Percentiles rank a stretch among this genome's conserved stretches.
Evolutionary conservation across 2,797 vertebrate genomes (phyloP).

Genomic region (Falco rusticolus): DNA sequence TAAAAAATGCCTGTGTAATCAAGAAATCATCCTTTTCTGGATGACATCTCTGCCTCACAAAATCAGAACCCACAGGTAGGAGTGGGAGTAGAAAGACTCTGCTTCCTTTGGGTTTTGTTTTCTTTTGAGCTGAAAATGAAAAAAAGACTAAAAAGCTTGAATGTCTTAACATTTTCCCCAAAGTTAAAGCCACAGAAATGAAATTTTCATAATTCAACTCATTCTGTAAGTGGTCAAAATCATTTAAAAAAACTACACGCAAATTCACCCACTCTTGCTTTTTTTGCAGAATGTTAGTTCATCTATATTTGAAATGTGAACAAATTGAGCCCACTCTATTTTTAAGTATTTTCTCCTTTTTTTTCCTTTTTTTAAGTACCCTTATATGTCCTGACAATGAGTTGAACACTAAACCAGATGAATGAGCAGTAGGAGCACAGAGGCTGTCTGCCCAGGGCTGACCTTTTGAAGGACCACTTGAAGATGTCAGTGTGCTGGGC

Average conservation of each 20-base stretch:
- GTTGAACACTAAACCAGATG: neutral
- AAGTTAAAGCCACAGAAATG: neutral
- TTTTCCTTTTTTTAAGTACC: neutral
- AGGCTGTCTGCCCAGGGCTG: neutral
- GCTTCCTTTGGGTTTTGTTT: neutral
- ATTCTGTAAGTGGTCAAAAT: neutral
- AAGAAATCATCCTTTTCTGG: neutral
- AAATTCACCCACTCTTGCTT: neutral
- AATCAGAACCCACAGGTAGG: neutral
- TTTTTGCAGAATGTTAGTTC: neutral
- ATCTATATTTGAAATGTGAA: neutral
- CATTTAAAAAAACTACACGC: neutral
- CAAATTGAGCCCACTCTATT: neutral
- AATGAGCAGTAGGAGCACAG: neutral
- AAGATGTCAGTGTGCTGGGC: neutral
- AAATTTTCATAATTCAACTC: neutral
- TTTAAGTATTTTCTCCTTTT: neutral
- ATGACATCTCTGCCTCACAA: neutral
- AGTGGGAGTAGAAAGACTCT: neutral
- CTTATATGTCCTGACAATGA: neutral
- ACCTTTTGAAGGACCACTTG: neutral
- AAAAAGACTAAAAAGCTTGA: neutral
- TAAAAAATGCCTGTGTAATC: neutral
- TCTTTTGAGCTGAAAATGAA: neutral
- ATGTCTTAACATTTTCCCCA: neutral